phyloP scores from a whole-genome alignment of 2,113 vertebrate species.

The Syngnathus typhle region DNA sequence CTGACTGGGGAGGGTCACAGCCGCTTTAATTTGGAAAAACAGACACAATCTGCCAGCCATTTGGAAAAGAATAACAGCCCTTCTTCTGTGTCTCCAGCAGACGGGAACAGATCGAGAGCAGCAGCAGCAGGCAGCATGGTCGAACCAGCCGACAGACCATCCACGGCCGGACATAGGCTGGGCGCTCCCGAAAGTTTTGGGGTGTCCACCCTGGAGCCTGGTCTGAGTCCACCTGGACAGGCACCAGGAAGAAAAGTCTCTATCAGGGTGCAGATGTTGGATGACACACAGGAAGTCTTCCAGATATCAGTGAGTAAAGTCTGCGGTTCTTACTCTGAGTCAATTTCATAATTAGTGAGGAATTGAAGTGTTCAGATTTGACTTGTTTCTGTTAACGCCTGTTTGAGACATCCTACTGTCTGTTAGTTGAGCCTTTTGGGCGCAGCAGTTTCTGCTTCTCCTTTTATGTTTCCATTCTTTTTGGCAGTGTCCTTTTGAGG shows the following conservation, averaged over 20 bases:
- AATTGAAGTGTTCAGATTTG: neutral
- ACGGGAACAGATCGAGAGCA: constrained; percentile 35
- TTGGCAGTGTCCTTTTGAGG: neutral
- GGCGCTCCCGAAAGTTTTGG: constrained; percentile 85
- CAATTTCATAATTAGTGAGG: neutral
- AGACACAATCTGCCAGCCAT: neutral
- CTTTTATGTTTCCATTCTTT: neutral
- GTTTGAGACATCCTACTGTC: neutral
- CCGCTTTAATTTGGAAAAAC: constrained; percentile 5
- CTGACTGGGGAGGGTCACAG: neutral
- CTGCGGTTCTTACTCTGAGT: neutral
- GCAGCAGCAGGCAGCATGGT: constrained; percentile 71
- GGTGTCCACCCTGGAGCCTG: constrained; percentile 91
- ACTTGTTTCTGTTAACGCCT: neutral
- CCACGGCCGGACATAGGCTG: constrained; percentile 81
- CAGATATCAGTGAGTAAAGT: constrained; percentile 82
- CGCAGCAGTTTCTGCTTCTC: neutral
- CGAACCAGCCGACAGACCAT: constrained; percentile 80
- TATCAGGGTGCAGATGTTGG: constrained; percentile 90
- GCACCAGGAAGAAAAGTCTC: constrained; percentile 81
- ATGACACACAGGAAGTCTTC: constrained; percentile 90
- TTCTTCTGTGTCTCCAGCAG: constrained; percentile 22
- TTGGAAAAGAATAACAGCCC: neutral
- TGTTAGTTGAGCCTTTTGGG: neutral
- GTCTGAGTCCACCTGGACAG: constrained; percentile 76